These are phyloP conservation scores for Lacerta agilis DNA, from an alignment of 2,797 vertebrate genomes.

Conservation along the genomic window DNA sequence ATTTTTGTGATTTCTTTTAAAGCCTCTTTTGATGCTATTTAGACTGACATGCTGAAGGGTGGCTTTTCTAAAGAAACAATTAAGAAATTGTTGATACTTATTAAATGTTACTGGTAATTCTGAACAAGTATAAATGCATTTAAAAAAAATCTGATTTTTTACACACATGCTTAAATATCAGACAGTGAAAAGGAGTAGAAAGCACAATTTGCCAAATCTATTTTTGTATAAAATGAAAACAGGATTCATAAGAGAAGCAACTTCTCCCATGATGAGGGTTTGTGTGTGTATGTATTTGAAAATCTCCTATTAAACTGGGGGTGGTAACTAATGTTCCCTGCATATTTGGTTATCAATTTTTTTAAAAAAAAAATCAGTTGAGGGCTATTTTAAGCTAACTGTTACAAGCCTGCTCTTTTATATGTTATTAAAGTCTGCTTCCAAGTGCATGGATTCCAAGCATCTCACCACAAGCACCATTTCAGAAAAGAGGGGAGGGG, in stretches of 20 bases:
- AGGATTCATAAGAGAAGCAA: constrained; percentile 69
- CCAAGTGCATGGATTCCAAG: constrained; percentile 52
- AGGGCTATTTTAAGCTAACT: constrained; percentile 68
- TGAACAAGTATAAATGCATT: constrained; percentile 70
- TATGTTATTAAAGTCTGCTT: constrained; percentile 71
- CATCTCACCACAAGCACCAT: constrained; percentile 44
- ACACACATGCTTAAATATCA: constrained; percentile 63
- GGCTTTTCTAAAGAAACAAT: constrained; percentile 74
- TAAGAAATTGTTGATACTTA: constrained; percentile 81
- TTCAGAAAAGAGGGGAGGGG: constrained; percentile 54
- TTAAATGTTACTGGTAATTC: constrained; percentile 74
- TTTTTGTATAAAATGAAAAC: constrained; percentile 58
- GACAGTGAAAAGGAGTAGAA: constrained; percentile 45
- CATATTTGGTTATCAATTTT: constrained; percentile 57
- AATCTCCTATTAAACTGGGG: constrained; percentile 55
- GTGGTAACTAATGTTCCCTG: constrained; percentile 68
- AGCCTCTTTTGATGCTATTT: constrained; percentile 75
- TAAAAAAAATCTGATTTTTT: constrained; percentile 57
- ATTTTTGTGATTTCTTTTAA: constrained; percentile 73
- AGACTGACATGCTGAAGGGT: constrained; percentile 70
- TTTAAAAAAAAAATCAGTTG: constrained; percentile 67
- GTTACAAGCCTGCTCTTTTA: constrained; percentile 66
- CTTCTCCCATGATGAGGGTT: constrained; percentile 41
- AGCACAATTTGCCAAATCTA: constrained; percentile 12
- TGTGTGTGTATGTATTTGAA: neutral